phyloP scores from a whole-genome alignment of 2,113 vertebrate genomes.

The Oxyruncus cristatus region DNA sequence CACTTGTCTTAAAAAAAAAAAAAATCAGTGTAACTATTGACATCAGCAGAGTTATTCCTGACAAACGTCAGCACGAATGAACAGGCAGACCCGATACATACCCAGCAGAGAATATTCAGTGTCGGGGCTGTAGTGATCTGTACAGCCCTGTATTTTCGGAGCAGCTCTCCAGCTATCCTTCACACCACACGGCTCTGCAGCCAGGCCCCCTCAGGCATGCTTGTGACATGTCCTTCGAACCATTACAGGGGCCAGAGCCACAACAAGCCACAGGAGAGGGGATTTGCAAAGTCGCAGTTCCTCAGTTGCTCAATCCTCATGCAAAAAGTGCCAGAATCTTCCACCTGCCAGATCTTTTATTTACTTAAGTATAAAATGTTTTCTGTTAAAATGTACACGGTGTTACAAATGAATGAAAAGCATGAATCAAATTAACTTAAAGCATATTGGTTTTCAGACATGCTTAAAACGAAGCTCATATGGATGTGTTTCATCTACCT shows the following conservation, averaged over 20 bases:
- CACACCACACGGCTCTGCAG: fast-evolving
- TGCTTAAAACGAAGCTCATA: constrained; percentile 63
- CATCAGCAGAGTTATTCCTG: not conserved
- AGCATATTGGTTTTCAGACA: constrained; percentile 50
- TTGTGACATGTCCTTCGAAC: not conserved
- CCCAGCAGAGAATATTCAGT: not conserved
- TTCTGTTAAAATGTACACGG: constrained; percentile 51
- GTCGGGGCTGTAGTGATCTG: not conserved
- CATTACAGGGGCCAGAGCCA: not conserved
- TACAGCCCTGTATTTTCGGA: not conserved
- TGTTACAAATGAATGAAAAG: constrained; percentile 69
- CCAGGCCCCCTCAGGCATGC: not conserved
- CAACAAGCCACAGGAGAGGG: not conserved
- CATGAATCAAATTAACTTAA: constrained; percentile 69
- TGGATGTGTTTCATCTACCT: constrained; percentile 78
- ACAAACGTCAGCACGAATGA: not conserved
- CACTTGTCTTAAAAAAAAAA: not conserved
- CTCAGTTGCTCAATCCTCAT: not conserved
- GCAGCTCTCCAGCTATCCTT: not conserved
- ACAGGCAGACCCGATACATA: fast-evolving
- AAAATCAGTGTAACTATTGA: not conserved
- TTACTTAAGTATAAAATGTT: constrained; percentile 31
- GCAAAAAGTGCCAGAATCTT: constrained; percentile 43
- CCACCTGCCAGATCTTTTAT: constrained; percentile 33
- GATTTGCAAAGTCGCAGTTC: not conserved